Evolutionary conservation across 2,113 vertebrate species (phyloP).

Genomic region (Otocyon megalotis): DNA sequence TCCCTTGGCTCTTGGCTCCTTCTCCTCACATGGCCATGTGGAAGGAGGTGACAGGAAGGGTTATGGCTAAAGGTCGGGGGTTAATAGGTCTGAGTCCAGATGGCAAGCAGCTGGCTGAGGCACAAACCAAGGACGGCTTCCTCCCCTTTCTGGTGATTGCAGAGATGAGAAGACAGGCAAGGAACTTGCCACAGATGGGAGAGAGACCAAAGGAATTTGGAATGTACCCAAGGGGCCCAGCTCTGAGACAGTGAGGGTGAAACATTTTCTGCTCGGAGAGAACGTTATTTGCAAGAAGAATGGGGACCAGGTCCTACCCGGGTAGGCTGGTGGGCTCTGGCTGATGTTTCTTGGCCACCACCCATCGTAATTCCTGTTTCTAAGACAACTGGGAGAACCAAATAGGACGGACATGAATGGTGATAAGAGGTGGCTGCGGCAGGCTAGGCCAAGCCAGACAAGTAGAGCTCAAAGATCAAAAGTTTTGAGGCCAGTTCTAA

Average conservation of each 20-base stretch:
- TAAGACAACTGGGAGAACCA: conserved; percentile 76
- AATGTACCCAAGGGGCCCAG: conserved; percentile 51
- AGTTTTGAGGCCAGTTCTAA: conserved; percentile 83
- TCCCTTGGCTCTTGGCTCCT: neutral
- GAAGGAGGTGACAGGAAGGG: neutral
- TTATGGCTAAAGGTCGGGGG: conserved; percentile 33
- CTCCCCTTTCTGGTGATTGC: conserved; percentile 57
- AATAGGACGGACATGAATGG: conserved; percentile 34
- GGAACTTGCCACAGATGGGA: conserved; percentile 69
- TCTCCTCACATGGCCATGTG: neutral
- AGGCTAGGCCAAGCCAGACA: conserved; percentile 64
- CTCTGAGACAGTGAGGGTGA: conserved; percentile 39
- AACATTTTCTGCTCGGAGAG: neutral
- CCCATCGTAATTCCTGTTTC: conserved; percentile 64
- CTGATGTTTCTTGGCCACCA: conserved; percentile 38
- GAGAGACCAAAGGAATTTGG: conserved; percentile 74
- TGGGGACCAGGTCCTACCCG: neutral
- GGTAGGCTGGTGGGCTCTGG: conserved; percentile 54
- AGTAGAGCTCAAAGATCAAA: conserved; percentile 82
- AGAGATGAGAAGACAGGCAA: conserved; percentile 44
- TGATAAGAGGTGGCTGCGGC: conserved; percentile 68
- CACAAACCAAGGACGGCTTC: neutral
- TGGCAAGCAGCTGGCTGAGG: conserved; percentile 62
- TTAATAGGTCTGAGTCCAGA: conserved; percentile 69
- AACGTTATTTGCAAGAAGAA: conserved; percentile 50